Conservation (phyloP, 2,888 invertebrate species). For the Eupithecia abbreviata region DNA sequence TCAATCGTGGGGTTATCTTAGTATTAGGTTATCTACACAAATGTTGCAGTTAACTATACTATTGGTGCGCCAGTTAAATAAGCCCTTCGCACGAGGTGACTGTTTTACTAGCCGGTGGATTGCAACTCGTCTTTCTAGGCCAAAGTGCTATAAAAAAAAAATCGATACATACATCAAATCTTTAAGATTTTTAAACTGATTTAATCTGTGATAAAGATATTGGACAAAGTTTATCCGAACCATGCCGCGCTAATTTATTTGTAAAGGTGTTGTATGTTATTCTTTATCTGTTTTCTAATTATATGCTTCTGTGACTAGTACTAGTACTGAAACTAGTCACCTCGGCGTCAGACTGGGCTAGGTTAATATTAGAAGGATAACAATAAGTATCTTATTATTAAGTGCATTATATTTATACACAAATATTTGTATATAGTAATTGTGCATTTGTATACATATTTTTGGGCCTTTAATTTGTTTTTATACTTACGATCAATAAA, state of each 20-base stretch:
- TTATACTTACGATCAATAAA: conserved; percentile 65
- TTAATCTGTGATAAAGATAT: not conserved
- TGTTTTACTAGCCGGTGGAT: not conserved
- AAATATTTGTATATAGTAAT: conserved; percentile 70
- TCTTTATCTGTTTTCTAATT: not conserved
- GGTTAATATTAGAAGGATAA: conserved; percentile 53
- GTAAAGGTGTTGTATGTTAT: not conserved
- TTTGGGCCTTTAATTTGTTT: conserved; percentile 76
- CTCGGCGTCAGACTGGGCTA: conserved; percentile 11
- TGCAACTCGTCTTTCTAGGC: not conserved
- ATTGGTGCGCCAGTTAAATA: conserved; percentile 68
- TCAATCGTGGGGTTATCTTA: conserved; percentile 26
- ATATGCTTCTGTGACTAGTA: not conserved
- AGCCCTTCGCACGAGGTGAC: conserved; percentile 16
- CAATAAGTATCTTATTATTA: conserved; percentile 59
- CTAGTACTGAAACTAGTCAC: not conserved
- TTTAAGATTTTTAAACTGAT: not conserved
- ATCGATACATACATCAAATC: not conserved
- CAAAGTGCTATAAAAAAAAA: not conserved
- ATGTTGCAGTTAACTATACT: conserved; percentile 65
- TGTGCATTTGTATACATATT: conserved; percentile 81
- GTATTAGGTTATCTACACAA: conserved; percentile 50
- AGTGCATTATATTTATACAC: conserved; percentile 66
- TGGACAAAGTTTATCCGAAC: not conserved
- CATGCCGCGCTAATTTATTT: not conserved